Percentiles rank a stretch among this genome's conserved stretches.
Conservation (phyloP, 2,113 vertebrate genomes). For the Illadopsis cleaveri region DNA sequence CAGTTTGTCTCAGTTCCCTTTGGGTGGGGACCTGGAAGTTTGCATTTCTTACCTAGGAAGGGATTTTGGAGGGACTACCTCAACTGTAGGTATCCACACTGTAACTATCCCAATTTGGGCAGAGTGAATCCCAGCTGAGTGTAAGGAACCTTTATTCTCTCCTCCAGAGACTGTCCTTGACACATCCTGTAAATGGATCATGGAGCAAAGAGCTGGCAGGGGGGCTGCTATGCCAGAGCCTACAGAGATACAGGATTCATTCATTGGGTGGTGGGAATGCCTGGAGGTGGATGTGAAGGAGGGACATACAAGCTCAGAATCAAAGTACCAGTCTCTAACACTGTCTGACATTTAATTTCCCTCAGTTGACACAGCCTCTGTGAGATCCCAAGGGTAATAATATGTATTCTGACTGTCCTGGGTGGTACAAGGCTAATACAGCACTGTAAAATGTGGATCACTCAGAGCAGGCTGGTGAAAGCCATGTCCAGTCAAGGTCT, state of each 20-base stretch:
- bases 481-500: background rate
- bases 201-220: background rate
- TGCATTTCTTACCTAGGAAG: background rate
- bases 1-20: background rate
- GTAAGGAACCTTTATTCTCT: background rate
- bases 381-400: background rate
- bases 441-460: background rate
- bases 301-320: background rate
- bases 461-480: background rate
- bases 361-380: no score
- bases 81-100: background rate
- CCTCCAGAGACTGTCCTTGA: background rate
- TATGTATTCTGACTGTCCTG: background rate
- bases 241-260: background rate
- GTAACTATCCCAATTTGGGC: background rate
- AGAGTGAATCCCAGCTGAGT: background rate
- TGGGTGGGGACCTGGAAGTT: background rate
- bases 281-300: background rate
- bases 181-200: background rate
- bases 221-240: background rate
- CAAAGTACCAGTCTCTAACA: background rate
- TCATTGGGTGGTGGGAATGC: background rate
- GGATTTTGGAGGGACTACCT: background rate
- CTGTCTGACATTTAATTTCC: background rate
- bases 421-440: background rate